Evolutionary conservation across 2,888 invertebrate species (phyloP).

Genomic region (Pristionchus japonicus): DNA sequence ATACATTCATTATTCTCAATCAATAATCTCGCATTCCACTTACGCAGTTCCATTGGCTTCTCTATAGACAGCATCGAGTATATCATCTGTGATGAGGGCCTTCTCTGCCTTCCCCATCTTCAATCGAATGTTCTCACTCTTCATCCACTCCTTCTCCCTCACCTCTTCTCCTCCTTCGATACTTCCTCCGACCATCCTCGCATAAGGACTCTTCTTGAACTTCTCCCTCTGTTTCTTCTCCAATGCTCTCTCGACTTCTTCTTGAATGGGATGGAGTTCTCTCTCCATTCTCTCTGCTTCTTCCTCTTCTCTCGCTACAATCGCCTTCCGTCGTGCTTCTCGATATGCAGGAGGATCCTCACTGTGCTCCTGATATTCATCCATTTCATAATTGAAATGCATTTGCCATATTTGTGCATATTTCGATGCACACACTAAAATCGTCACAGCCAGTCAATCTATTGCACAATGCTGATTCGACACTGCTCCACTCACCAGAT

Average conservation of each 20-base stretch:
- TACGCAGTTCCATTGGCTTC: slow-evolving; percentile 43
- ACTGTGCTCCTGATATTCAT: slow-evolving; percentile 61
- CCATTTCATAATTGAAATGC: not conserved
- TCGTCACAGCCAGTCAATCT: not conserved
- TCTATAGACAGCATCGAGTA: slow-evolving; percentile 64
- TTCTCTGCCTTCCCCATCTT: slow-evolving; percentile 49
- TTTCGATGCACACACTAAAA: too few species aligned
- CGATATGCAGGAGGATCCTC: slow-evolving; percentile 73
- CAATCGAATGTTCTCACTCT: not conserved
- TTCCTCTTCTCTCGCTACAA: slow-evolving; percentile 57
- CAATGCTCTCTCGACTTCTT: slow-evolving; percentile 67
- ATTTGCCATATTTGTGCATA: not conserved
- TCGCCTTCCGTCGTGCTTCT: slow-evolving; percentile 63
- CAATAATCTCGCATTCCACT: not conserved
- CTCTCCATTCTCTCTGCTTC: slow-evolving; percentile 56
- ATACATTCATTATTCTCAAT: not conserved
- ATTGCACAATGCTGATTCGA: not conserved
- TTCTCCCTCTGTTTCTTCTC: slow-evolving; percentile 69
- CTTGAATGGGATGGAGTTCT: slow-evolving; percentile 60
- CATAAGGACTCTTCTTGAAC: slow-evolving; percentile 62
- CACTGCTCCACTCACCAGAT: slow-evolving; percentile 88
- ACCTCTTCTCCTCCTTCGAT: slow-evolving; percentile 36
- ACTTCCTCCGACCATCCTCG: slow-evolving; percentile 60
- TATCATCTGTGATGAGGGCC: slow-evolving; percentile 55
- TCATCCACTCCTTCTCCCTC: not conserved